A percentile compares a stretch with the other conserved stretches of the same genome.
Evolutionary conservation across 2,113 vertebrate genomes (phyloP).

Genomic region (Petrocephalus microphthalmus): DNA sequence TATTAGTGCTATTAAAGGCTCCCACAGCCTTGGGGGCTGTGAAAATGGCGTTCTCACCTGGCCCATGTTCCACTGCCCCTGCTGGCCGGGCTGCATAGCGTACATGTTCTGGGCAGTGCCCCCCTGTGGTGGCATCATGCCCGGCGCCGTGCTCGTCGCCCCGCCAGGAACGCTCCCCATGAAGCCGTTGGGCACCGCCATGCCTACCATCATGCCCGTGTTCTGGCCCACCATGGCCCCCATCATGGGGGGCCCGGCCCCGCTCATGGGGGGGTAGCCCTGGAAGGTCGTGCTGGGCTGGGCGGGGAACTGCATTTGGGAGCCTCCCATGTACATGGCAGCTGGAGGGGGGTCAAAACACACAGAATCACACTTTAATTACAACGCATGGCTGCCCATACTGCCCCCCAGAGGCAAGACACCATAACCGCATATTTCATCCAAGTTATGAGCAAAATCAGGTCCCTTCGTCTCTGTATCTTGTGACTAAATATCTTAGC

Average conservation of each 20-base stretch:
- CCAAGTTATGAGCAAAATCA: not conserved
- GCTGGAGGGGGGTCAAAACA: constrained; percentile 36
- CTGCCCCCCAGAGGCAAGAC: not conserved
- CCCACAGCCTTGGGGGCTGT: not conserved
- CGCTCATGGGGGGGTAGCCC: constrained; percentile 83
- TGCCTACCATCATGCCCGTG: constrained; percentile 84
- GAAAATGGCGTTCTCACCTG: constrained; percentile 66
- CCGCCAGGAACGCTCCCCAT: constrained; percentile 77
- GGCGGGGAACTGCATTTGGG: constrained; percentile 84
- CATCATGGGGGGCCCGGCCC: constrained; percentile 83
- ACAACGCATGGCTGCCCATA: not conserved
- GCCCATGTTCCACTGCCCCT: constrained; percentile 82
- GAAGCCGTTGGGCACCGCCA: constrained; percentile 92
- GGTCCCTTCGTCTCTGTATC: not conserved
- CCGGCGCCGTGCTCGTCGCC: constrained; percentile 84
- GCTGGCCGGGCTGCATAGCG: constrained; percentile 78
- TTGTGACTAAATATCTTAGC: not conserved
- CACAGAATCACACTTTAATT: not conserved
- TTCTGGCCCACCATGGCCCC: constrained; percentile 85
- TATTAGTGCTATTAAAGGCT: not conserved
- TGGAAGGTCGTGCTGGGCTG: constrained; percentile 80
- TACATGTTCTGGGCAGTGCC: constrained; percentile 81
- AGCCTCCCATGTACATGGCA: constrained; percentile 87
- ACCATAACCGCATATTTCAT: not conserved
- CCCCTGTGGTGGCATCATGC: constrained; percentile 74